Base-by-base conservation (phyloP, 2,888 invertebrate species). In the Timandra comae region DNA sequence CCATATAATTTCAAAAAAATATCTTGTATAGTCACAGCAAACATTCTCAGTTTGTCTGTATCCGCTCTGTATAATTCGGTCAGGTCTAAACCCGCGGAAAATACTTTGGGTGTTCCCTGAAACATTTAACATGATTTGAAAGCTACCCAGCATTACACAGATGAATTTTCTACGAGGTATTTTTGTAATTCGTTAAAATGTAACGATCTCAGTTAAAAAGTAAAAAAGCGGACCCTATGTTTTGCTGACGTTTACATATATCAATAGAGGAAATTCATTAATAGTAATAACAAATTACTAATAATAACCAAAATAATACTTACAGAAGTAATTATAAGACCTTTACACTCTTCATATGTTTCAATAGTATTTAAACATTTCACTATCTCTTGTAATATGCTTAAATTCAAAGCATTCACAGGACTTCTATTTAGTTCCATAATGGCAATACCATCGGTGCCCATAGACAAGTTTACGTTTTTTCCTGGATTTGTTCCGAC, bases 31-130 rank as follows among this genome's bases (percentile, higher is more conserved):
- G 86, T 63, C 1, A 72, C 71, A 91, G 92, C 93, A 56, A 91
- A 92, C 26, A 81, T 68, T 16, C 69, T 80, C 1, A 88, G 49
- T 38, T 91, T 76, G 7, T 89, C 87, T 27, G 70, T 62, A 24
- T 92, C 86, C 0, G 92, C 90, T 58, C 92, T 90, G 57, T 92
- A 91, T 89, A 94, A 90, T 77, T 94, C 94, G 53, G 88, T 69
- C 24, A 94, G 90, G 56, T 94, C 94, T 38, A 94, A 59, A 2
- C 94, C 94, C n/a, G 89, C 93, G 9, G 89, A 90, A 63, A 94
- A 94, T 26, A 93, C 78, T 19, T 84, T 87, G 24, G 88, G 85
- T 0, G 86, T 70, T 10, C 82, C 80, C 90, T 90, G 59, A 24
- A 53, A 52, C 7, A 4, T 16, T n/a, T 16, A 25, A 13, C 34